phyloP scores from a whole-genome alignment of 2,888 invertebrate species.

The Drosophila leonis region DNA sequence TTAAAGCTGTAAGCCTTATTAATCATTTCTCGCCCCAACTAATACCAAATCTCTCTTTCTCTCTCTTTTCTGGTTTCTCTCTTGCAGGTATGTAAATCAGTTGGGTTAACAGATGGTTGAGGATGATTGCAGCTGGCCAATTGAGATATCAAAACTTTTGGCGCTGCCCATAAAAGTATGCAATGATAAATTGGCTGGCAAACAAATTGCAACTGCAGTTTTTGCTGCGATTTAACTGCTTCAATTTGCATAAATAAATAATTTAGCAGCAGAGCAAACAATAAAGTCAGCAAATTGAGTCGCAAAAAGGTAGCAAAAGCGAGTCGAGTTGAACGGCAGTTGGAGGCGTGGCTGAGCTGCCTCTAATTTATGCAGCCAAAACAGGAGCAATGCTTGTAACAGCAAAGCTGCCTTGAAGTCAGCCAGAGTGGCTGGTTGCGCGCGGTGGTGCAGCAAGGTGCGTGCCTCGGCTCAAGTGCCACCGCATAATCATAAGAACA shows the following conservation, averaged over 20 bases:
- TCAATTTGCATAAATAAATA: conserved; percentile 81
- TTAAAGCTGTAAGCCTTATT: conserved; percentile 27
- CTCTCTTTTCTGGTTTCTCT: not conserved
- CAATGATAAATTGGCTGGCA: conserved; percentile 66
- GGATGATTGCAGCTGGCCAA: conserved; percentile 29
- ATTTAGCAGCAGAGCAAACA: conserved; percentile 67
- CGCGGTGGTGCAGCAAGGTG: conserved; percentile 35
- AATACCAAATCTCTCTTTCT: conserved; percentile 2
- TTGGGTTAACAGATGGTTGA: conserved; percentile 11
- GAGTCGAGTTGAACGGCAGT: conserved; percentile 5
- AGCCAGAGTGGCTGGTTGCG: conserved; percentile 10
- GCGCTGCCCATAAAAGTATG: conserved; percentile 71
- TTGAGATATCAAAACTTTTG: conserved; percentile 65
- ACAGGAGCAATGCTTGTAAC: conserved; percentile 17
- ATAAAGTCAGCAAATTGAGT: conserved; percentile 78
- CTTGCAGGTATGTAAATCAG: conserved; percentile 61
- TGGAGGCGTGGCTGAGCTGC: conserved; percentile 34
- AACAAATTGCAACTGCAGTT: conserved; percentile 55
- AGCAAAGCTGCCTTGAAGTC: conserved; percentile 40
- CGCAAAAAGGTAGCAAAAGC: conserved; percentile 53
- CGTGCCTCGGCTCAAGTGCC: conserved; percentile 51
- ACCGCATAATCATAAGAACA: conserved; percentile 17
- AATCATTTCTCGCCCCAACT: conserved; percentile 27
- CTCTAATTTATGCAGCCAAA: conserved; percentile 69
- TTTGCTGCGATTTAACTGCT: conserved; percentile 72